These are phyloP conservation scores for Fragum whitleyi DNA, from an alignment of 2,888 invertebrate genomes.

Conservation along the genomic window DNA sequence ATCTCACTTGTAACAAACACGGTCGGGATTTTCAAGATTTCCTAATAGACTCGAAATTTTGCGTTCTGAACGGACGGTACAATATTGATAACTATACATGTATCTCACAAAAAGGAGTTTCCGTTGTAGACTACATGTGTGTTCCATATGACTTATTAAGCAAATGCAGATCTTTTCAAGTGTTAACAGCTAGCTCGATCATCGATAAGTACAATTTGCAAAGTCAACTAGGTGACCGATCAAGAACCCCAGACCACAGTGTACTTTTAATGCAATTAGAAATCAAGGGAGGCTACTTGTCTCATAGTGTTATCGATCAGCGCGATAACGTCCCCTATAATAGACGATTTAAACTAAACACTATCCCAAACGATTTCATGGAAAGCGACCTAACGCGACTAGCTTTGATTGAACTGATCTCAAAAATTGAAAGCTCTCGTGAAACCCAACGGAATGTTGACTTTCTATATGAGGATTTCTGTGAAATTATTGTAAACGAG, in stretches of 20 bases:
- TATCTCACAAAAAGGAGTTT: neutral
- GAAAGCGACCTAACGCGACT: neutral
- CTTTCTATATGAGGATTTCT: neutral
- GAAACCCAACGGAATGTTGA: slow-evolving; percentile 17
- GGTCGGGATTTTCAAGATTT: neutral
- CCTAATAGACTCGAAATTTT: neutral
- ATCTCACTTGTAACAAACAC: neutral
- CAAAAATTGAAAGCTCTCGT: slow-evolving; percentile 3
- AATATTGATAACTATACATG: neutral
- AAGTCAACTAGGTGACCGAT: slow-evolving; percentile 24
- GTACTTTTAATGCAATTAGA: neutral
- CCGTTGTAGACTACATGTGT: slow-evolving; percentile 3
- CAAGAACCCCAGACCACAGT: slow-evolving; percentile 22
- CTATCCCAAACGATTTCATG: no score
- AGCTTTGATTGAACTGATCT: slow-evolving; percentile 6
- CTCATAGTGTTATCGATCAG: neutral
- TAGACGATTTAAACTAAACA: no score
- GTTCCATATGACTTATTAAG: neutral
- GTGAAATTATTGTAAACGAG: slow-evolving; percentile 25
- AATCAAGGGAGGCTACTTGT: neutral
- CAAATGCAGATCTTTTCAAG: neutral
- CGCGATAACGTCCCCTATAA: neutral
- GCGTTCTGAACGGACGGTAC: slow-evolving; percentile 2
- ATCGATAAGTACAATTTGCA: slow-evolving; percentile 10
- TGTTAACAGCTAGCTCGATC: neutral